These are phyloP conservation scores for Arnoldichthys spilopterus DNA, from an alignment of 2,797 vertebrate species.

Conservation along the genomic window DNA sequence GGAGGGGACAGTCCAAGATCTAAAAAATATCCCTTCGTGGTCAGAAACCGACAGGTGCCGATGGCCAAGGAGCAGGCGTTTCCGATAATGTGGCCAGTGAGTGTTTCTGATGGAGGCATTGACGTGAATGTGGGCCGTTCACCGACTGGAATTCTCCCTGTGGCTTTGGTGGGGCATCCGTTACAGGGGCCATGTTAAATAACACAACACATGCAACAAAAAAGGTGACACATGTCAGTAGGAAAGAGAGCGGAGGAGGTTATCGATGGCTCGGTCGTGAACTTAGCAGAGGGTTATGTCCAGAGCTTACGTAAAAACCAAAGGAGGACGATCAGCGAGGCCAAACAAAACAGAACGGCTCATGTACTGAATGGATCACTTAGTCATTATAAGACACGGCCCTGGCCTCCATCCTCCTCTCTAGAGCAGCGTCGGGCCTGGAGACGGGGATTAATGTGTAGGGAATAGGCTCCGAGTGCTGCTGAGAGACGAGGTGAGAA, in stretches of 20 bases:
- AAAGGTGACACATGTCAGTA: slow-evolving; percentile 3
- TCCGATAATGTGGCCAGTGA: too few species aligned
- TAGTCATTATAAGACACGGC: slow-evolving; percentile 35
- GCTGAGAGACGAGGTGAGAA: slow-evolving; percentile 33
- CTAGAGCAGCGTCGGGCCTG: neutral
- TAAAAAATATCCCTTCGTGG: too few species aligned
- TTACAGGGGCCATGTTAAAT: neutral
- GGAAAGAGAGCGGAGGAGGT: slow-evolving; percentile 27
- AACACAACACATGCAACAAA: slow-evolving; percentile 14
- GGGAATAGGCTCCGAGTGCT: slow-evolving; percentile 29
- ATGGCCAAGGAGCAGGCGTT: too few species aligned
- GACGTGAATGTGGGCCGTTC: neutral
- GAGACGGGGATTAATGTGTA: slow-evolving; percentile 30
- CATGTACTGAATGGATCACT: slow-evolving; percentile 3
- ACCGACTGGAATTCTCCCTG: neutral
- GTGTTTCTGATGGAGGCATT: too few species aligned
- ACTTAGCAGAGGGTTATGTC: slow-evolving; percentile 27
- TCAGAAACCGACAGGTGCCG: too few species aligned
- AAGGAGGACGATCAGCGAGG: slow-evolving; percentile 6
- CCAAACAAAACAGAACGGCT: slow-evolving; percentile 51
- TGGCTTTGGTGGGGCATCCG: slow-evolving; percentile 40
- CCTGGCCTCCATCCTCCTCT: slow-evolving; percentile 23
- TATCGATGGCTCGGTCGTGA: slow-evolving; percentile 36
- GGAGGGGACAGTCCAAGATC: too few species aligned
- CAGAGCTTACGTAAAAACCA: slow-evolving; percentile 28